Percentiles rank a stretch among this genome's conserved stretches.
Conservation (phyloP, 2,113 vertebrate genomes). For the Pollimyrus isidori region DNA sequence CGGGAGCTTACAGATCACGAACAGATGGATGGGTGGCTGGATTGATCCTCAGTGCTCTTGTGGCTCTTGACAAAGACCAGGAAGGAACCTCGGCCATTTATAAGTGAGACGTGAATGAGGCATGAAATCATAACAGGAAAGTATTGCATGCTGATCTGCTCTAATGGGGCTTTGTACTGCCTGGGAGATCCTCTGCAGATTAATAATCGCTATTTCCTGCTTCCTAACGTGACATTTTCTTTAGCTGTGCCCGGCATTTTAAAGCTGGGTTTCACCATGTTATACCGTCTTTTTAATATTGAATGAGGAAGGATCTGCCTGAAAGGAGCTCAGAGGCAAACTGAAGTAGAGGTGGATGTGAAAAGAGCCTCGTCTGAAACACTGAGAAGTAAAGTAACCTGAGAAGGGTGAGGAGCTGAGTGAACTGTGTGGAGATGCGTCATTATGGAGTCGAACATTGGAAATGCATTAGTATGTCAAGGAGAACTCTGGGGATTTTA, state of each 20-base stretch:
- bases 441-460: background rate
- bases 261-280: background rate
- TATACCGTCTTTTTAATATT: background rate
- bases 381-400: background rate
- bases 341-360: background rate
- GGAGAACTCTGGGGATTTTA: background rate
- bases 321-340: background rate
- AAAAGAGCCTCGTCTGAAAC: background rate
- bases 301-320: background rate
- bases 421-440: background rate
- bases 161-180: background rate
- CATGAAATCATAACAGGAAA: background rate
- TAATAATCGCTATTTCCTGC: background rate
- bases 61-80: background rate
- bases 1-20: background rate
- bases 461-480: background rate
- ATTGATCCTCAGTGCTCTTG: background rate
- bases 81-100: background rate
- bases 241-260: background rate
- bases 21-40: background rate
- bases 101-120: background rate
- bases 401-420: background rate
- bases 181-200: background rate
- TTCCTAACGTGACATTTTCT: constrained; percentile 21
- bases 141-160: background rate